A percentile compares a stretch with the other conserved stretches of the same genome.
phyloP scores from a whole-genome alignment of 2,113 vertebrate species.

The Mormyrus lacerda region DNA sequence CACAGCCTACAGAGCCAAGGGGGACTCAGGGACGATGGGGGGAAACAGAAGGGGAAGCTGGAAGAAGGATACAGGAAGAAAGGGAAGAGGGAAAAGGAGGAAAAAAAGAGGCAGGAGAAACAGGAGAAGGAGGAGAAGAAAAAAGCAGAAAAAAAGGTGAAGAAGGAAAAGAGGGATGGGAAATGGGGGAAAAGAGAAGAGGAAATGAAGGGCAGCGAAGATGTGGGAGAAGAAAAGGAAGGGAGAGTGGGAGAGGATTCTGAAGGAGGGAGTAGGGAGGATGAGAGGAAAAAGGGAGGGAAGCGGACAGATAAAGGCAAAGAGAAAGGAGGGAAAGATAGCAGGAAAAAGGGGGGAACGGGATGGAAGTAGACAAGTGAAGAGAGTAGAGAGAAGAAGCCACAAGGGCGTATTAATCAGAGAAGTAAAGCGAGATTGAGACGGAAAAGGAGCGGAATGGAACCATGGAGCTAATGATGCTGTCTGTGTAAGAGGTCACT shows the following conservation, averaged over 20 bases:
- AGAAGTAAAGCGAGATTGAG: not conserved
- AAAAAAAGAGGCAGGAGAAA: constrained; percentile 42
- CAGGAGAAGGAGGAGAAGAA: constrained; percentile 36
- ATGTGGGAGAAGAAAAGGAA: not conserved
- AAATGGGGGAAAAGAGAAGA: not conserved
- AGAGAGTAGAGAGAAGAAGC: not conserved
- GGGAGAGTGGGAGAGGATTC: not conserved
- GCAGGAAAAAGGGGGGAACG: not conserved
- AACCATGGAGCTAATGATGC: not conserved
- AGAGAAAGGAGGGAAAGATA: not conserved
- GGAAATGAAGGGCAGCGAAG: not conserved
- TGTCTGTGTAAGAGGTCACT: not conserved
- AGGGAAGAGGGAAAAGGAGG: constrained; percentile 13
- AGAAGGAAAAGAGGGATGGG: not conserved
- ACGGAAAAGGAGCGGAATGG: not conserved
- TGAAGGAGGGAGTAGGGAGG: not conserved
- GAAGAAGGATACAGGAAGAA: not conserved
- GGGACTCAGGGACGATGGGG: constrained; percentile 13
- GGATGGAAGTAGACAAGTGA: not conserved
- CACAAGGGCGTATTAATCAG: not conserved
- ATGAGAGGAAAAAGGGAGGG: not conserved
- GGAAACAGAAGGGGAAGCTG: not conserved
- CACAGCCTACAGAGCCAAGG: constrained; percentile 35
- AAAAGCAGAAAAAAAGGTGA: not conserved
- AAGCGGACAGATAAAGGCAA: not conserved